phyloP scores from a whole-genome alignment of 1,140 invertebrate genomes.

The Panagrolaimus sp. region DNA sequence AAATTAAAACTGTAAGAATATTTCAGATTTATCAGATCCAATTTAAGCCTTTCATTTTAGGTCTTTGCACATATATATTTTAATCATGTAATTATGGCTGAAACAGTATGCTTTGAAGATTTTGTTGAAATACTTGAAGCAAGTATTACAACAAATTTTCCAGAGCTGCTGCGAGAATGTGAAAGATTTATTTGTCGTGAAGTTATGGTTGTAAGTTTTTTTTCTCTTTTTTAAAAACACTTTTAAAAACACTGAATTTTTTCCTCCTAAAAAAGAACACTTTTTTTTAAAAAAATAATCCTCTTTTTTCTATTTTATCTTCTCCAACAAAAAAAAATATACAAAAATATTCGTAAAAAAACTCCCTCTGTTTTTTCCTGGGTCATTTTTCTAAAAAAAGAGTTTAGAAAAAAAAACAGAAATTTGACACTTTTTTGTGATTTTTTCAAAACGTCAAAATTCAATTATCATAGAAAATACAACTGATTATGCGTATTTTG shows the following conservation, averaged over 20 bases:
- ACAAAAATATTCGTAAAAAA: neutral
- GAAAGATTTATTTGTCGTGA: conserved; percentile 38
- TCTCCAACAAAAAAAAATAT: neutral
- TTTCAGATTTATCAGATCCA: neutral
- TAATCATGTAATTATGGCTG: conserved; percentile 24
- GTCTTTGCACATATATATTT: conserved; percentile 40
- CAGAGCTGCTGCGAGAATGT: conserved; percentile 30
- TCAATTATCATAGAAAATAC: no score
- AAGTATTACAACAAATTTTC: conserved; percentile 28
- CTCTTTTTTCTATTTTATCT: no score
- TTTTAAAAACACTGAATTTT: no score
- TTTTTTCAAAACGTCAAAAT: no score
- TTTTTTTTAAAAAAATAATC: neutral
- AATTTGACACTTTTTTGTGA: no score
- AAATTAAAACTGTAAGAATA: conserved; percentile 5
- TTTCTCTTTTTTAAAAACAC: neutral
- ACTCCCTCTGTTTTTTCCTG: neutral
- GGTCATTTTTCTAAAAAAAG: no score
- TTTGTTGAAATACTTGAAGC: conserved; percentile 38
- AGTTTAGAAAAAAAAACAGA: no score
- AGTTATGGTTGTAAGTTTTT: conserved; percentile 32
- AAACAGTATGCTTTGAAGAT: conserved; percentile 41
- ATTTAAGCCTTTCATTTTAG: conserved; percentile 19
- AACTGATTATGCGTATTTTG: no score
- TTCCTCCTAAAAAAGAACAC: no score